Conservation (phyloP, 23 tunicate species). For the Halocynthia roretzi region DNA sequence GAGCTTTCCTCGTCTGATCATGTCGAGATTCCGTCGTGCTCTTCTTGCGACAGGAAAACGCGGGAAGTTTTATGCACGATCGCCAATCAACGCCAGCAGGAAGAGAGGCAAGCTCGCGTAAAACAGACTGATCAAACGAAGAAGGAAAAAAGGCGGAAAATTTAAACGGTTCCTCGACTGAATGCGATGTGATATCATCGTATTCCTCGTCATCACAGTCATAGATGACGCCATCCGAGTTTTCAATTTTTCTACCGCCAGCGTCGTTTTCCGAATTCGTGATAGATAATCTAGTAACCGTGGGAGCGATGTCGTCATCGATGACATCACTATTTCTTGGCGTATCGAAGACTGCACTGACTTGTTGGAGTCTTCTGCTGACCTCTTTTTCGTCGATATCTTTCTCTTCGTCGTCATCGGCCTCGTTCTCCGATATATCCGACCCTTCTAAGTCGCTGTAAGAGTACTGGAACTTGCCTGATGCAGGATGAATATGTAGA, state of each 20-base stretch:
- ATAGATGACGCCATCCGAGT: constrained; percentile 5
- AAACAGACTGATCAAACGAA: constrained; percentile 5
- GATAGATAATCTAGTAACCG: too few species aligned
- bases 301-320: neutral
- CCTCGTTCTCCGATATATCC: constrained; percentile 28
- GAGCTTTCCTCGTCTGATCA: neutral
- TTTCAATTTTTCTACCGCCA: neutral
- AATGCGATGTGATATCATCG: neutral
- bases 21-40: neutral
- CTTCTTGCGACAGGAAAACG: neutral
- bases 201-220: neutral
- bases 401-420: constrained; percentile 21
- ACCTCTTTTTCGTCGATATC: constrained; percentile 11
- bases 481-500: too few species aligned
- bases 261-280: too few species aligned
- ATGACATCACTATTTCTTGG: neutral
- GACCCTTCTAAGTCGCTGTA: constrained; percentile 27
- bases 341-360: constrained; percentile 20
- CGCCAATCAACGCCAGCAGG: constrained; percentile 23
- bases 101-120: neutral
- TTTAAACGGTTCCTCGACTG: neutral
- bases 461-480: neutral
- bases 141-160: constrained; percentile 11
- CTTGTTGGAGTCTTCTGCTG: constrained; percentile 25
- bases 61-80: neutral